Percentiles rank a stretch among this genome's conserved stretches.
These are phyloP conservation scores for Hedychridium roseum DNA, from an alignment of 2,888 invertebrate genomes.

Conservation along the genomic window DNA sequence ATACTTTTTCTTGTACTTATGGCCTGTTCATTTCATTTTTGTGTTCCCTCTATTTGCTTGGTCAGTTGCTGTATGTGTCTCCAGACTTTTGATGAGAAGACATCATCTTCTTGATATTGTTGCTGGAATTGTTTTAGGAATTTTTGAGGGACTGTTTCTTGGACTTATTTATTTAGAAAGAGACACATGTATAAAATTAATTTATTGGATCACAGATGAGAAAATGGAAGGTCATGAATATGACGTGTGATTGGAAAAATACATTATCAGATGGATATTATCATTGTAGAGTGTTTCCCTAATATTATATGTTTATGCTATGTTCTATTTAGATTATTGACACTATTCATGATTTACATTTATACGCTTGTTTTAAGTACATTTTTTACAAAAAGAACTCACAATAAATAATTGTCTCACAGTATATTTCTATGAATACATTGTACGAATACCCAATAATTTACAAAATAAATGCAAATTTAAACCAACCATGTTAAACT, in stretches of 20 bases:
- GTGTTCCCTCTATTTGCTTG: constrained; percentile 76
- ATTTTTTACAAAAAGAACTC: no score
- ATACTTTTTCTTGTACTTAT: constrained; percentile 74
- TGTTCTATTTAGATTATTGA: no score
- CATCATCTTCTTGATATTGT: constrained; percentile 89
- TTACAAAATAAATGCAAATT: no score
- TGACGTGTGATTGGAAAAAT: constrained; percentile 67
- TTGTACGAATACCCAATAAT: no score
- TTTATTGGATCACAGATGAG: constrained; percentile 73
- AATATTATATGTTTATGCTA: no score
- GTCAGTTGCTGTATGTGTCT: constrained; percentile 77
- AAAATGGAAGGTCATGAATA: constrained; percentile 75
- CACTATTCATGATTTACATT: no score
- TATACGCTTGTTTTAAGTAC: no score
- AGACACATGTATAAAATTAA: constrained; percentile 68
- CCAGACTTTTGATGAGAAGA: constrained; percentile 82
- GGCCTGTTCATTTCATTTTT: constrained; percentile 70
- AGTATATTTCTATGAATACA: no score
- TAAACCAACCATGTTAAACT: no score
- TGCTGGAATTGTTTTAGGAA: constrained; percentile 78
- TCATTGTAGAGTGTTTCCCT: no score
- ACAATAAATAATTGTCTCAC: no score
- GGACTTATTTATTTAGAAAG: constrained; percentile 76
- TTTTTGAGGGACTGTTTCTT: constrained; percentile 74
- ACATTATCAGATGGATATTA: no score